Conservation (phyloP, 2,797 vertebrate species). For the Adelosebastes latens region DNA sequence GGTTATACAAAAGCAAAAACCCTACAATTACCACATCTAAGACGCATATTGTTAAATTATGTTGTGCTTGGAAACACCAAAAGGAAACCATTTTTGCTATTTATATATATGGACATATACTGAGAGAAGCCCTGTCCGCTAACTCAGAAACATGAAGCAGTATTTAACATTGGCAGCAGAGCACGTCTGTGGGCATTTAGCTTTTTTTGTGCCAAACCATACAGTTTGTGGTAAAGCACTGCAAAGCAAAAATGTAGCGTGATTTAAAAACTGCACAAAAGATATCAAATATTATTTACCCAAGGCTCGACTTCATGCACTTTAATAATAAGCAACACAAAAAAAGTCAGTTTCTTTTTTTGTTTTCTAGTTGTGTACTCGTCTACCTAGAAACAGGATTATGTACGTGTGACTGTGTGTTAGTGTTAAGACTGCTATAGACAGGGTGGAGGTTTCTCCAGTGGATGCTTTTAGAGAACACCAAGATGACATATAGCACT, state of each 20-base stretch:
- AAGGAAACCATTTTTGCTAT: constrained; percentile 86
- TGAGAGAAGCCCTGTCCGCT: constrained; percentile 90
- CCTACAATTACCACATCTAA: constrained; percentile 89
- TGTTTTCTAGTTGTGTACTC: constrained; percentile 73
- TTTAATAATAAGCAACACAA: constrained; percentile 94
- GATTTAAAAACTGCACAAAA: constrained; percentile 83
- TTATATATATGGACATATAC: constrained; percentile 83
- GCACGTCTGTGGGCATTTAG: constrained; percentile 78
- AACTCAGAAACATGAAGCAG: constrained; percentile 91
- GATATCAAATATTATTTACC: constrained; percentile 90
- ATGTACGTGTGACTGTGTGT: constrained; percentile 83
- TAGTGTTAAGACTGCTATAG: constrained; percentile 89
- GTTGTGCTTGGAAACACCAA: constrained; percentile 94
- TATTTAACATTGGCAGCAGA: constrained; percentile 89
- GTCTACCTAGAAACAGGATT: constrained; percentile 92
- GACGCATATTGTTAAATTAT: constrained; percentile 89
- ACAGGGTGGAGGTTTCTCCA: constrained; percentile 88
- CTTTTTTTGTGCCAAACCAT: constrained; percentile 85
- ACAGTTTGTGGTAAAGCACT: constrained; percentile 90
- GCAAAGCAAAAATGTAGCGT: constrained; percentile 88
- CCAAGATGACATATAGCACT: constrained; percentile 84
- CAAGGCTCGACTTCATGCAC: constrained; percentile 97
- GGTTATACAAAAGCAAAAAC: constrained; percentile 96
- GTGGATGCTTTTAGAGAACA: constrained; percentile 86
- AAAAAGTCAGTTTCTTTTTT: constrained; percentile 85